These are phyloP conservation scores for Otocyon megalotis DNA, from an alignment of 2,113 vertebrate species.

Conservation along the genomic window DNA sequence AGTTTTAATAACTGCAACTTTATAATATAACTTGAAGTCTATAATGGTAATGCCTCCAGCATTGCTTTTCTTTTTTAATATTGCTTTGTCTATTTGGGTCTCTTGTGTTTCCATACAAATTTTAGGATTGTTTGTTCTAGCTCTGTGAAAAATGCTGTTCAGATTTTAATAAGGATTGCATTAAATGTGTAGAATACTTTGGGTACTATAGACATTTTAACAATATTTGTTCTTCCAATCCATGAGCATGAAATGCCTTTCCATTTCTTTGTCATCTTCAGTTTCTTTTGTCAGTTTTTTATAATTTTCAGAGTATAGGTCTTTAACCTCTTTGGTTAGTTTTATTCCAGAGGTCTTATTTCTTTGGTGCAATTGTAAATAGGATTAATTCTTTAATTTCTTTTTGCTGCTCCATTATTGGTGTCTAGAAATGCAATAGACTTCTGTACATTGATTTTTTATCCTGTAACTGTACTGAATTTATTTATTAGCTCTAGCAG, in stretches of 20 bases:
- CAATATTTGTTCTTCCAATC: not conserved
- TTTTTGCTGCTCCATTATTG: not conserved
- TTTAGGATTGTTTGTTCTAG: not conserved
- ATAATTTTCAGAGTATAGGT: not conserved
- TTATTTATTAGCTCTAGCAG: not conserved
- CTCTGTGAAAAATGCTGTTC: not conserved
- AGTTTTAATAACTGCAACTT: too few species aligned
- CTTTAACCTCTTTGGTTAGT: not conserved
- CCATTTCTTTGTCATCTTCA: not conserved
- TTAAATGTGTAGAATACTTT: not conserved
- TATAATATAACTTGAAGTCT: too few species aligned
- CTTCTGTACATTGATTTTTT: not conserved
- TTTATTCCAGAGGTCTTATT: not conserved
- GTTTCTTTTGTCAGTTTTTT: not conserved
- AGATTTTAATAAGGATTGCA: not conserved
- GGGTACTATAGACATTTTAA: too few species aligned
- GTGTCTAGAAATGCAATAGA: not conserved
- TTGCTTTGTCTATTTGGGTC: not conserved
- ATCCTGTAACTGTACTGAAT: not conserved
- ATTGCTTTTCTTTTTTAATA: not conserved
- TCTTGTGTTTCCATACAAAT: not conserved
- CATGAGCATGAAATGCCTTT: not conserved
- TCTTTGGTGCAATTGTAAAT: not conserved
- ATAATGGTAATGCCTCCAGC: not conserved
- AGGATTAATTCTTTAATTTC: not conserved